These are phyloP conservation scores for Xenopus tropicalis DNA, from an alignment of 2,113 vertebrate genomes.

Conservation along the genomic window DNA sequence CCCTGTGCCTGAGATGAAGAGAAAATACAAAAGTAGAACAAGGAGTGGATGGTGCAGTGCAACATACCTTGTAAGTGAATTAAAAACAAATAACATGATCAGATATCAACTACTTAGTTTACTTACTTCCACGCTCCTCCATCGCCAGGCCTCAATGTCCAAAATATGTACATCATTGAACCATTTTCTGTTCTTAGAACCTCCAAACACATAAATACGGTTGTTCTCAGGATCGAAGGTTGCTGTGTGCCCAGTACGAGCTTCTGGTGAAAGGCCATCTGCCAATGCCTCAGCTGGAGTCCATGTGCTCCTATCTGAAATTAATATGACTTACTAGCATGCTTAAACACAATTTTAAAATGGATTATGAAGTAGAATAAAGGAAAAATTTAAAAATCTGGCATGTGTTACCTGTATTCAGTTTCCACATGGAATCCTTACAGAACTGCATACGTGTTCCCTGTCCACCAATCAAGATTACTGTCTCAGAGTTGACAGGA, in stretches of 20 bases:
- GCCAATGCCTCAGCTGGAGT: slow-evolving; percentile 65
- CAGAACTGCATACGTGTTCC: slow-evolving; percentile 68
- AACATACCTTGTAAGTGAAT: too few species aligned
- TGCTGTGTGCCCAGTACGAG: slow-evolving; percentile 67
- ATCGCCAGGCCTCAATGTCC: slow-evolving; percentile 71
- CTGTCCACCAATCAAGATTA: slow-evolving; percentile 68
- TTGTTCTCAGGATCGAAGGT: slow-evolving; percentile 62
- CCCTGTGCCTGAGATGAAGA: slow-evolving; percentile 59
- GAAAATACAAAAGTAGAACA: not conserved
- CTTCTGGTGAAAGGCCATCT: slow-evolving; percentile 66
- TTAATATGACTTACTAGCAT: not conserved
- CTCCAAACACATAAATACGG: slow-evolving; percentile 69
- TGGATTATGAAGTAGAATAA: too few species aligned
- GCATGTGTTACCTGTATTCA: slow-evolving; percentile 60
- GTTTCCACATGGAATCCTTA: slow-evolving; percentile 72
- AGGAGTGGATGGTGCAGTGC: not conserved
- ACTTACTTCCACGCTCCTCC: slow-evolving; percentile 67
- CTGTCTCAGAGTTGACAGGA: slow-evolving; percentile 65
- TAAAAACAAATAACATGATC: not conserved
- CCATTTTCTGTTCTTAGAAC: slow-evolving; percentile 72
- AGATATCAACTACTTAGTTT: not conserved
- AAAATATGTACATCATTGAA: slow-evolving; percentile 71
- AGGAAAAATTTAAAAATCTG: too few species aligned
- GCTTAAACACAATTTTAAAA: too few species aligned
- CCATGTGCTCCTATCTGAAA: slow-evolving; percentile 68